phyloP scores from a whole-genome alignment of 2,888 invertebrate genomes.

The Polydrusus tereticollis region DNA sequence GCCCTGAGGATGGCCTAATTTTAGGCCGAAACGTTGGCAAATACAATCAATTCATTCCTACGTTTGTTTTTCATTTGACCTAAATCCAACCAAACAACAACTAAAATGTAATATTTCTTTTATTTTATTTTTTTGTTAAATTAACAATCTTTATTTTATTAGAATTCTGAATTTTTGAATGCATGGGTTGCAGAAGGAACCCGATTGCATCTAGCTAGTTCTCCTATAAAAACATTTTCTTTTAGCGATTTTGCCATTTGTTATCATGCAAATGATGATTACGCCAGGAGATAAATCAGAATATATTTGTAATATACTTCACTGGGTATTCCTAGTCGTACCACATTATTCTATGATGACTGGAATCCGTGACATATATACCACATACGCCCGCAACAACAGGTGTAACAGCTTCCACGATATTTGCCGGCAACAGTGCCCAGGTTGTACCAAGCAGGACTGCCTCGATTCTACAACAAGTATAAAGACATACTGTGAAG shows the following conservation, averaged over 20 bases:
- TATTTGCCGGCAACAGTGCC: constrained; percentile 31
- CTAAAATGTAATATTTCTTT: no score
- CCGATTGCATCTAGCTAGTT: no score
- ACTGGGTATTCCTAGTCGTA: constrained; percentile 77
- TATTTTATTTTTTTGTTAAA: no score
- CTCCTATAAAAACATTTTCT: constrained; percentile 37
- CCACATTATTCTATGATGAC: constrained; percentile 78
- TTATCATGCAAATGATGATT: constrained; percentile 78
- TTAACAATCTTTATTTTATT: no score
- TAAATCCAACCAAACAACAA: no score
- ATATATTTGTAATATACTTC: constrained; percentile 72
- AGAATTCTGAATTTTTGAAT: no score
- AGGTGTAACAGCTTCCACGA: constrained; percentile 51
- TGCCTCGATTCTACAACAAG: constrained; percentile 39
- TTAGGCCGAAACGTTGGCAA: no score
- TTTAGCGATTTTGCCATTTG: constrained; percentile 78
- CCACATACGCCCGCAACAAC: constrained; percentile 52
- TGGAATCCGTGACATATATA: constrained; percentile 65
- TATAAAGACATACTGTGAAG: constrained; percentile 29
- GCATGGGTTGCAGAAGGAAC: no score
- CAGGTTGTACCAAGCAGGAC: constrained; percentile 42
- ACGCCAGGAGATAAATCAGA: constrained; percentile 73
- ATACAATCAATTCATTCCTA: no score
- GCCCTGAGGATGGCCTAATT: no score
- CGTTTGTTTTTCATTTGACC: no score